Percentiles rank a stretch among this genome's conserved stretches.
Evolutionary conservation across 2,113 vertebrate species (phyloP).

Genomic region (Tupaia chinensis): DNA sequence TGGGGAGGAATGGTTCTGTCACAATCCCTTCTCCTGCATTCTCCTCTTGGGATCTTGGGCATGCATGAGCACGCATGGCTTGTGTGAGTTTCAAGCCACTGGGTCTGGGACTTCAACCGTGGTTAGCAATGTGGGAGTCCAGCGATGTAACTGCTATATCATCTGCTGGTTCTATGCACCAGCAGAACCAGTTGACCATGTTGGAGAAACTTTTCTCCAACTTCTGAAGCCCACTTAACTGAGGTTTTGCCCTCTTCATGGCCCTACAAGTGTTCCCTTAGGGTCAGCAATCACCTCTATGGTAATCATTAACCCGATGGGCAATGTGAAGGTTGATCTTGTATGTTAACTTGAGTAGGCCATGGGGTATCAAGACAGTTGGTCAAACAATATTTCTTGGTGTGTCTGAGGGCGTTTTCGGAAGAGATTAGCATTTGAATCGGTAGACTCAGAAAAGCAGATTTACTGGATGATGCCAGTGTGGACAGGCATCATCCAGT

Average conservation of each 20-base stretch:
- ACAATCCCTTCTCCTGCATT: too few relatives aligned
- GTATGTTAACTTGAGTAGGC: neutral
- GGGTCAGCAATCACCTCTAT: rapidly evolving
- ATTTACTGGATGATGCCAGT: neutral
- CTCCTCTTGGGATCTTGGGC: too few relatives aligned
- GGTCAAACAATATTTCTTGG: neutral
- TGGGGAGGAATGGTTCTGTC: too few relatives aligned
- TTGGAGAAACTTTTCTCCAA: neutral
- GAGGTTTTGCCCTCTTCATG: neutral
- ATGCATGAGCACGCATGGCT: too few relatives aligned
- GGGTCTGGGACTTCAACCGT: too few relatives aligned
- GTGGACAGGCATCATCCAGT: neutral
- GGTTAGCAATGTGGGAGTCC: too few relatives aligned
- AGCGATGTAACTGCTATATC: too few relatives aligned
- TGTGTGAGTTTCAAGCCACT: too few relatives aligned
- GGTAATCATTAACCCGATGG: neutral
- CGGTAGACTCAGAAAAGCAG: neutral
- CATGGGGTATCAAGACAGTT: neutral
- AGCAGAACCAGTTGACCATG: too few relatives aligned
- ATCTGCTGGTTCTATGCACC: too few relatives aligned
- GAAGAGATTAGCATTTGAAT: neutral
- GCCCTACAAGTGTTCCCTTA: neutral
- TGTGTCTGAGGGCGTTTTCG: neutral
- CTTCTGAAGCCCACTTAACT: neutral
- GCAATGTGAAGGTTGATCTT: neutral